Conservation (phyloP, 2,113 vertebrate genomes). For the Grammomys surdaster region DNA sequence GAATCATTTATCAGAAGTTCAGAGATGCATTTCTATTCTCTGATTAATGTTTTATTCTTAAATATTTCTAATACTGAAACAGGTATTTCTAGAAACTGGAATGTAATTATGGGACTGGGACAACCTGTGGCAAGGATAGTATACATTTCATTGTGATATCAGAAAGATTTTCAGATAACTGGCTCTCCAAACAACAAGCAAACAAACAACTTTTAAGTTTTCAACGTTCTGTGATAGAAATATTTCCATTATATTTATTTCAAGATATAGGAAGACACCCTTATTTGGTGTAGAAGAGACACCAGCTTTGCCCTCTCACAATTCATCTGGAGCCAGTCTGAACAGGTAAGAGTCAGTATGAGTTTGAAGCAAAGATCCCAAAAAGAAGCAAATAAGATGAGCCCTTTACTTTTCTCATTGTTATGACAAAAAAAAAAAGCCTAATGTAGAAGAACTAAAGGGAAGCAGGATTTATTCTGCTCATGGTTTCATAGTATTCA, state of each 20-base stretch:
- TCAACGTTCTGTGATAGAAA: not conserved
- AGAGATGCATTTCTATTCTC: not conserved
- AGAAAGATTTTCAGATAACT: slow-evolving; percentile 29
- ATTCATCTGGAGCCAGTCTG: not conserved
- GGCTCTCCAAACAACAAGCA: not conserved
- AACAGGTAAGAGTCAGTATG: not conserved
- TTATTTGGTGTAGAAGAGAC: not conserved
- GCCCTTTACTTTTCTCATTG: not conserved
- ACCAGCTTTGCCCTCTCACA: not conserved
- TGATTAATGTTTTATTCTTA: not conserved
- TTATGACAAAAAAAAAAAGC: not conserved
- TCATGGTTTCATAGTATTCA: not conserved
- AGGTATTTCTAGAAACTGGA: slow-evolving; percentile 22
- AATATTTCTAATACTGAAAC: slow-evolving; percentile 49
- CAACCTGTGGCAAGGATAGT: not conserved
- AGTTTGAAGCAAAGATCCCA: not conserved
- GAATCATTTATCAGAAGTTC: not conserved
- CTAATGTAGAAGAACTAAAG: not conserved
- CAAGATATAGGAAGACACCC: no score
- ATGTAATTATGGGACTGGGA: not conserved
- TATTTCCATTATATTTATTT: not conserved
- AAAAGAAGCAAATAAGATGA: not conserved
- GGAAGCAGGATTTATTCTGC: not conserved
- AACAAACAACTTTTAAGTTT: not conserved
- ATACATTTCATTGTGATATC: slow-evolving; percentile 39